Percentiles rank a stretch among this genome's conserved stretches.
These are phyloP conservation scores for Drosophila santomea DNA, from an alignment of 1,140 invertebrate species.

Conservation along the genomic window DNA sequence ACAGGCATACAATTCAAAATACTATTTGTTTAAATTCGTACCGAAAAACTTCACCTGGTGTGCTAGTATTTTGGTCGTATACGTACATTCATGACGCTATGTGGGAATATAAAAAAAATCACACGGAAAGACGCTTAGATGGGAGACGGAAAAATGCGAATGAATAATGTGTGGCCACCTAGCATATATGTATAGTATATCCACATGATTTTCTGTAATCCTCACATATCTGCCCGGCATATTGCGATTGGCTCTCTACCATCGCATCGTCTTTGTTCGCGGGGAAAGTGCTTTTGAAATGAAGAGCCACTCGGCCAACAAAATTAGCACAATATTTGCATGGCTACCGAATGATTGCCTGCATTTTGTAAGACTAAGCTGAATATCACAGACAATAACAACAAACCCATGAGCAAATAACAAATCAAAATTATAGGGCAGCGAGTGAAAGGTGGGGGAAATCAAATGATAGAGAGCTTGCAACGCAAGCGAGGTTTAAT, in stretches of 20 bases:
- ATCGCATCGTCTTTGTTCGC: slow-evolving; percentile 29
- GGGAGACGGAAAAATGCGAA: slow-evolving; percentile 53
- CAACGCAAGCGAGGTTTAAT: slow-evolving; percentile 18
- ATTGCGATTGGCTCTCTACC: slow-evolving; percentile 17
- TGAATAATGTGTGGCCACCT: slow-evolving; percentile 45
- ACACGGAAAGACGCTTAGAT: slow-evolving; percentile 43
- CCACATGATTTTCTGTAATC: slow-evolving; percentile 34
- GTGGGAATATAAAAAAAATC: slow-evolving; percentile 43
- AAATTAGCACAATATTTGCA: slow-evolving; percentile 35
- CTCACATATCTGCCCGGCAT: slow-evolving; percentile 31
- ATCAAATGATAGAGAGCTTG: not conserved
- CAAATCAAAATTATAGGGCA: slow-evolving; percentile 5
- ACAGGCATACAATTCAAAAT: too few relatives aligned
- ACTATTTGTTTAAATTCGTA: too few relatives aligned
- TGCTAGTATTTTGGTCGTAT: slow-evolving; percentile 14
- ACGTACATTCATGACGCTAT: slow-evolving; percentile 13
- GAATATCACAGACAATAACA: slow-evolving; percentile 41
- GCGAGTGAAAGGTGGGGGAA: not conserved
- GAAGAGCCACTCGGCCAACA: slow-evolving; percentile 9
- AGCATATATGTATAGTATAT: slow-evolving; percentile 13
- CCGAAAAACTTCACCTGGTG: not conserved
- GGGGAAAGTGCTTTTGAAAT: slow-evolving; percentile 30
- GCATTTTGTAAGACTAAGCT: slow-evolving; percentile 43
- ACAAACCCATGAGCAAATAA: slow-evolving; percentile 40
- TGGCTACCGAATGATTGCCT: slow-evolving; percentile 38